Evolutionary conservation across 2,113 vertebrate species (phyloP), one percentile per base, ranked within the genome.

Genomic region (Sitta europaea): DNA sequence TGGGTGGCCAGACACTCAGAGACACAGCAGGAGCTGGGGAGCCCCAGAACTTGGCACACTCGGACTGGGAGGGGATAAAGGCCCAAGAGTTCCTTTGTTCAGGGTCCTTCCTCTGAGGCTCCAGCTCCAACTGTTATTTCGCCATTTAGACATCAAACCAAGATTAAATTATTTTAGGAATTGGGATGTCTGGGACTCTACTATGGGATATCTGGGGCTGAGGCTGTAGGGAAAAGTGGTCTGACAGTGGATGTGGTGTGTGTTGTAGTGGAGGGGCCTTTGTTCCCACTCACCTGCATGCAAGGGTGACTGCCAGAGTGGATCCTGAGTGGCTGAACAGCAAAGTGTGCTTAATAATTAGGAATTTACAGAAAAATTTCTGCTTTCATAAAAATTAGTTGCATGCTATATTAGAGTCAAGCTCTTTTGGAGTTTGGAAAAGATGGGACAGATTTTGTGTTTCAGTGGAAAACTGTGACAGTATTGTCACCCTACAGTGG

Each of bases 171-270:
- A 16, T 45, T 68, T 68, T 22, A 38, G 47, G 14, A 45, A 29
- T 3, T 38, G 23, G 47, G 22, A 61, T 4, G 5, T 20, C 28
- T 61, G 33, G 16, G 23, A 9, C 19, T 45, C 8, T 48, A 14
- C 36, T 35, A 2, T 58, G 61, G 29, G 61, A 42, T 29, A 25
- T 16, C 22, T 74, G 43, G 9, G n/a, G 27, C 27, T 1, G 3
- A 62, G 3, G 15, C 15, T 43, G 8, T 43, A 61, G 17, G 25
- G 31, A 51, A 71, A 43, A 0, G 0, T 42, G 20, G 31, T 36
- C 31, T 47, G 40, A 38, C 38, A 22, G 27, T 38, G 14, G 35
- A 21, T 63, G 38, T 33, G 33, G 38, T 7, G 40, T 45, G n/a
- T 63, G 48, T 10, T 47, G 40, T 40, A 22, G 22, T 25, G 33